phyloP scores from a whole-genome alignment of 92 coral and sea anemone genomes.

The Virgularia gustaviana region DNA sequence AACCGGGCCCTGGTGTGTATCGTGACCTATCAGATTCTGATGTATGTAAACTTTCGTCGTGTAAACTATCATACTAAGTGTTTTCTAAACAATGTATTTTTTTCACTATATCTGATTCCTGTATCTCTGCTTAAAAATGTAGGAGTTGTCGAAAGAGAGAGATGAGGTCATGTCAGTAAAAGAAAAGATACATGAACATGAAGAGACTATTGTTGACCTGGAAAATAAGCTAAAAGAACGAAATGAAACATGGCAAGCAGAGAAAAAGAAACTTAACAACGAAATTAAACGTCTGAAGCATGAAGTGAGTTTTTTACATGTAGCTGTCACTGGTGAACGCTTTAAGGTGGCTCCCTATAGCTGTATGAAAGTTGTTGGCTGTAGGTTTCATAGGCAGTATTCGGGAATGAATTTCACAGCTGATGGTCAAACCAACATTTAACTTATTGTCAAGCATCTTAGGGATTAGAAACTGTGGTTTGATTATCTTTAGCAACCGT shows the following conservation, averaged over 20 bases:
- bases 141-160: constrained; percentile 78
- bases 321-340: not conserved
- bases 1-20: too few relatives aligned
- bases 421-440: too few relatives aligned
- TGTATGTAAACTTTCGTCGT: too few relatives aligned
- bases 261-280: constrained; percentile 72
- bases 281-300: constrained; percentile 85
- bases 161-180: constrained; percentile 66
- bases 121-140: not conserved
- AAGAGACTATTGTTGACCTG: constrained; percentile 71
- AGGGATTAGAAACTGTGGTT: too few relatives aligned
- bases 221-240: constrained; percentile 77
- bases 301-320: constrained; percentile 78
- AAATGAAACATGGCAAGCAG: constrained; percentile 75
- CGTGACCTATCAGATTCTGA: too few relatives aligned
- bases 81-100: too few relatives aligned
- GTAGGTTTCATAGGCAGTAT: too few relatives aligned
- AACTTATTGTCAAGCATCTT: too few relatives aligned
- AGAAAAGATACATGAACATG: constrained; percentile 66
- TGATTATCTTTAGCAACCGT: too few relatives aligned
- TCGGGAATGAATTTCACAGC: too few relatives aligned
- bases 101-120: not conserved
- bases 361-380: too few relatives aligned
- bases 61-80: too few relatives aligned
- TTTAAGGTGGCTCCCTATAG: not conserved